Conservation (phyloP, 2,113 vertebrate genomes). For the Piprites chloris region DNA sequence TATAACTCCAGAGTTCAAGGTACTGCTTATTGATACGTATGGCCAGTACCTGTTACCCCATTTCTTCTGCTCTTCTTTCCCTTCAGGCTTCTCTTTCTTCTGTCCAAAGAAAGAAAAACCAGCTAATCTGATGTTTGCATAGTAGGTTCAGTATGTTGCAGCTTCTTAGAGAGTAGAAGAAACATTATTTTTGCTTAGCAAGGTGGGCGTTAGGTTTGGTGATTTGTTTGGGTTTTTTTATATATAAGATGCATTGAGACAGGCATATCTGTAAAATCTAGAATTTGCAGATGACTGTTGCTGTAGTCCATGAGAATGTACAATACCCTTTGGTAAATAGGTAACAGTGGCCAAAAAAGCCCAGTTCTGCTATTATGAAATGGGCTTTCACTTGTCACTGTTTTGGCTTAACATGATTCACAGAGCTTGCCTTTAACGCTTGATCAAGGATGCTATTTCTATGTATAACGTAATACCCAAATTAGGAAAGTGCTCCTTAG, state of each 20-base stretch:
- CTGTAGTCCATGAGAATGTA: background rate
- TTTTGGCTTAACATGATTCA: background rate
- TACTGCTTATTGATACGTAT: background rate
- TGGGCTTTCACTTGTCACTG: background rate
- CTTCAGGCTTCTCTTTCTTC: background rate
- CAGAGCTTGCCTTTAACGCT: background rate
- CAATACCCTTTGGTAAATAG: background rate
- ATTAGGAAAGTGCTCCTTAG: background rate
- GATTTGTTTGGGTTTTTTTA: background rate
- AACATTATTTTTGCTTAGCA: background rate
- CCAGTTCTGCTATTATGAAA: background rate
- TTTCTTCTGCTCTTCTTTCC: background rate
- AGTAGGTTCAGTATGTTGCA: background rate
- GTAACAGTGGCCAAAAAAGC: background rate
- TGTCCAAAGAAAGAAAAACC: background rate
- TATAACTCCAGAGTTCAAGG: background rate
- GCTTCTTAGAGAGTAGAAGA: background rate
- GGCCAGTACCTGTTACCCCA: background rate
- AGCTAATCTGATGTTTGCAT: background rate
- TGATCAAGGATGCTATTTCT: background rate
- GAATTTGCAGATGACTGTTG: background rate
- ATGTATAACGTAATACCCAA: background rate
- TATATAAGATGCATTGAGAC: background rate
- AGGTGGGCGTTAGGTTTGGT: background rate
- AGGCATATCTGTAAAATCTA: background rate